Percentiles rank a stretch among this genome's conserved stretches.
Conservation (phyloP, 1,140 invertebrate genomes). For the Branchinecta lynchi region DNA sequence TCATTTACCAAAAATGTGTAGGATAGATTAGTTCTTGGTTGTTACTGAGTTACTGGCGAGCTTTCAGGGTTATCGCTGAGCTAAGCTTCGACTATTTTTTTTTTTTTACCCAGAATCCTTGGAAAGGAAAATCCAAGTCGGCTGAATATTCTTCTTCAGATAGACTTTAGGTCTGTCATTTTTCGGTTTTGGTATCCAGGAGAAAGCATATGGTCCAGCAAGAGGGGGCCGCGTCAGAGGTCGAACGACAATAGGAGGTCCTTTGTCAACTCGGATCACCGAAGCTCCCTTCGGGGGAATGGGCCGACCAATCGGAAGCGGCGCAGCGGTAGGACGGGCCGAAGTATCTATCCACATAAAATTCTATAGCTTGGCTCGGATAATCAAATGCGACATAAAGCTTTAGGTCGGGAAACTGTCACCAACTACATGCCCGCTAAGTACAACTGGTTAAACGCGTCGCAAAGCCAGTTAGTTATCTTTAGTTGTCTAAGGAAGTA, state of each 20-base stretch:
- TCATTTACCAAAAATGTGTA: no score
- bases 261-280: conserved; percentile 41
- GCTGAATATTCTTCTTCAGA: conserved; percentile 49
- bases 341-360: background rate
- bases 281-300: conserved; percentile 35
- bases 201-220: conserved; percentile 78
- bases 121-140: conserved; percentile 61
- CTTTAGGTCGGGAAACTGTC: background rate
- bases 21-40: no score
- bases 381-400: background rate
- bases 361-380: no score
- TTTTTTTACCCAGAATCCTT: conserved; percentile 23
- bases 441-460: background rate
- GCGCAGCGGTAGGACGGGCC: conserved; percentile 27
- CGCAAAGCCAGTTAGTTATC: background rate
- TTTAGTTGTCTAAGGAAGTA: conserved; percentile 27
- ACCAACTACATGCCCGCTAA: background rate
- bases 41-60: no score
- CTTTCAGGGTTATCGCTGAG: no score
- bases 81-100: no score
- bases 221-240: conserved; percentile 57
- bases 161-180: conserved; percentile 55
- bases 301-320: conserved; percentile 31
- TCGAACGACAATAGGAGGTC: conserved; percentile 30
- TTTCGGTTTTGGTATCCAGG: conserved; percentile 58